A percentile compares a stretch with the other conserved stretches of the same genome.
Evolutionary conservation across 1,140 invertebrate genomes (phyloP).

Genomic region (Orius laevigatus): DNA sequence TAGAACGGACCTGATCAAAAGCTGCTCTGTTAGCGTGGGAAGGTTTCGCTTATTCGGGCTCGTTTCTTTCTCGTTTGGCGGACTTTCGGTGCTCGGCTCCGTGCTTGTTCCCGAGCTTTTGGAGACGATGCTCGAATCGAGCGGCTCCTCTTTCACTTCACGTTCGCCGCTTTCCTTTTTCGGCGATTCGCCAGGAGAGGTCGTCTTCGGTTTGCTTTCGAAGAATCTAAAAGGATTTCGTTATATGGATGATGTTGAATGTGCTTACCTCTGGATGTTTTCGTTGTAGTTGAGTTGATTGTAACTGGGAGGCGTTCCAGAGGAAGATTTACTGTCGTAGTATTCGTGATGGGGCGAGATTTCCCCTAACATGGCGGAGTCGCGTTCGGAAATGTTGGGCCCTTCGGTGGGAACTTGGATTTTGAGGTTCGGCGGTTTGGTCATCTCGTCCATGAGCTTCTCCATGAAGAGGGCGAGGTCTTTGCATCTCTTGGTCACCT

Average conservation of each 20-base stretch:
- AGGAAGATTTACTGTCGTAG: constrained; percentile 62
- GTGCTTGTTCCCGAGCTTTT: constrained; percentile 27
- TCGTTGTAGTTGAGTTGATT: constrained; percentile 77
- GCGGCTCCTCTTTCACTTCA: constrained; percentile 12
- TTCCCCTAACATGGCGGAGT: constrained; percentile 66
- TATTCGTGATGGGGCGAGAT: constrained; percentile 73
- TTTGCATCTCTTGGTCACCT: constrained; percentile 48
- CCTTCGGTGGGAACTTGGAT: constrained; percentile 25
- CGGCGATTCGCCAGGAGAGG: constrained; percentile 25
- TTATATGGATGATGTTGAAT: neutral
- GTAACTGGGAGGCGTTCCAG: constrained; percentile 66
- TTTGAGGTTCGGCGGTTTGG: constrained; percentile 22
- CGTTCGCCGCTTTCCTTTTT: constrained; percentile 14
- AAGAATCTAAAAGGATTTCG: constrained; percentile 43
- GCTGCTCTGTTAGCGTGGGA: constrained; percentile 42
- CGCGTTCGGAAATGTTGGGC: constrained; percentile 43
- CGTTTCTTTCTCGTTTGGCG: constrained; percentile 18
- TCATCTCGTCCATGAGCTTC: constrained; percentile 46
- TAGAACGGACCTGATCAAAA: constrained; percentile 38
- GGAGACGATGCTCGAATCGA: constrained; percentile 7
- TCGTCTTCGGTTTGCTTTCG: constrained; percentile 56
- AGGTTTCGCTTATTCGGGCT: constrained; percentile 26
- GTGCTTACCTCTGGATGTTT: constrained; percentile 45
- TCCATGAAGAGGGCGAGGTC: constrained; percentile 60
- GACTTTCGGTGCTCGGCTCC: constrained; percentile 28